Evolutionary conservation across 2,888 invertebrate genomes (phyloP), one percentile per base, ranked within the genome.

Genomic region (Coremacera marginata): DNA sequence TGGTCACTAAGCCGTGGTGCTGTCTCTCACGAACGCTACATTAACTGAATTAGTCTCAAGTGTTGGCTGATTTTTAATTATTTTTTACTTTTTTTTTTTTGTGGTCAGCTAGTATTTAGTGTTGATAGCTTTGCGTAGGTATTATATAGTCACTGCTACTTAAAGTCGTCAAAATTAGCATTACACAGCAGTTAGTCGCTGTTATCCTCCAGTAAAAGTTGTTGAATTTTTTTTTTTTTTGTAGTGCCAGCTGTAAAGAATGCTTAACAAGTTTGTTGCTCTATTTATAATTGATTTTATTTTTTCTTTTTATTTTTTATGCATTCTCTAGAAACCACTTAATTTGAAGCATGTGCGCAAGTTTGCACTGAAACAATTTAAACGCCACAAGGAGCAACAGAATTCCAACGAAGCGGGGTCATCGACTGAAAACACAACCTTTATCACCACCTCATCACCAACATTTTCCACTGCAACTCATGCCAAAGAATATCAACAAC

Each of bases 291-390:
- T 22, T 67, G 22, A 37, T 31, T 74, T 76, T 73, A 65, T 71
- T 57, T 74, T 68, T 57, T 70, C 63, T 77, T 19, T 22, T 19
- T 52, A 55, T 8, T 77, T 77, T 16, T 22, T 8, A n/a, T 75
- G 65, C 51, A 34, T 7, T 70, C 77, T 77, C 2, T 78, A 86
- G 86, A 85, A 84, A 80, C 83, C 81, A 74, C 77, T 83, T 67
- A 82, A 82, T 70, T 77, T 85, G 8, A 85, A 85, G 77, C 78
- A 82, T 74, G 80, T 84, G 25, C 83, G 84, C 60, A 85, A 83
- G 78, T 82, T 83, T 80, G 84, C 84, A 77, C 82, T 84, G 77
- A 83, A 83, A 70, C 83, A 83, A 70, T 82, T 85, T 7, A 85
- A 83, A 80, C 81, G 82, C 79, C 71, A 80, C 75, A 77, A 79